These are phyloP conservation scores for Ruditapes philippinarum DNA, from an alignment of 1,140 invertebrate species.

Conservation along the genomic window DNA sequence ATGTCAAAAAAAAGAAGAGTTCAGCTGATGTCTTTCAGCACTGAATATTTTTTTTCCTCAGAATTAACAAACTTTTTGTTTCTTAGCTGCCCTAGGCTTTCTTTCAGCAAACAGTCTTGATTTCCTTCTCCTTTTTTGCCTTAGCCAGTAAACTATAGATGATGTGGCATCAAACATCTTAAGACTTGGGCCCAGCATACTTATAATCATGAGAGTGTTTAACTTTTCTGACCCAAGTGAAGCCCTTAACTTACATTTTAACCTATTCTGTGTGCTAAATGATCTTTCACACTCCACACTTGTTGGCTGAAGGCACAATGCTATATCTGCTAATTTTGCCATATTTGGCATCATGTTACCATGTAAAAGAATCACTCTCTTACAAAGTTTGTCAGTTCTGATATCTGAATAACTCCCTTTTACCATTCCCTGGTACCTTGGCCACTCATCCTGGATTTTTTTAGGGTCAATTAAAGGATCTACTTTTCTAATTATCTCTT, in stretches of 20 bases:
- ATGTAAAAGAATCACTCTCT: conserved; percentile 2
- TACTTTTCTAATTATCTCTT: not conserved
- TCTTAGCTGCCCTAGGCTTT: conserved; percentile 35
- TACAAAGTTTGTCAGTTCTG: not conserved
- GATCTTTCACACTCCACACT: conserved; percentile 54
- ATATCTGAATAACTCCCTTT: not conserved
- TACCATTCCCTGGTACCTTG: not conserved
- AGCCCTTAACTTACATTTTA: conserved; percentile 21
- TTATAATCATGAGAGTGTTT: not conserved
- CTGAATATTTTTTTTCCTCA: no score
- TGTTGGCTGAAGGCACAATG: conserved; percentile 18
- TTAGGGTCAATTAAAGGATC: no score
- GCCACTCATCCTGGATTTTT: not conserved
- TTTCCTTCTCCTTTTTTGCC: conserved; percentile 37
- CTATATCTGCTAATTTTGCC: conserved; percentile 15
- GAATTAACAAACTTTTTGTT: no score
- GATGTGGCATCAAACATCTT: not conserved
- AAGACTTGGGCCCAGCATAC: conserved; percentile 7
- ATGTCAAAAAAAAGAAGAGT: no score
- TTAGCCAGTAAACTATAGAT: conserved; percentile 12
- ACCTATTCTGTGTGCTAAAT: conserved; percentile 45
- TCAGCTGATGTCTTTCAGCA: no score
- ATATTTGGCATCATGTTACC: not conserved
- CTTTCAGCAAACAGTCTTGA: not conserved
- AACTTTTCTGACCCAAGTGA: conserved; percentile 21